Conservation (phyloP, 2,797 vertebrate species). For the Lateolabrax maculatus region DNA sequence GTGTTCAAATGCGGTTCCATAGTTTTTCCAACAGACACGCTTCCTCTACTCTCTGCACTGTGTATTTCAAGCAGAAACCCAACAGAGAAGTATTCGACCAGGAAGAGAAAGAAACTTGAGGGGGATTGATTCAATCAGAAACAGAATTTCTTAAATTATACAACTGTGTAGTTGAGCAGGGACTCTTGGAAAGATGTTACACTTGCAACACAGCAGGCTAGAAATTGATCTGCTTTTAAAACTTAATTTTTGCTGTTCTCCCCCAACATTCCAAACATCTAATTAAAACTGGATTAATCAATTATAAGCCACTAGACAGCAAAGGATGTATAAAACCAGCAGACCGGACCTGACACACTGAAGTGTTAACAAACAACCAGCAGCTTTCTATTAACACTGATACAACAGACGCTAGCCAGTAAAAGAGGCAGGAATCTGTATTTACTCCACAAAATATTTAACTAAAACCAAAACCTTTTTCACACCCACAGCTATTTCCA, state of each 20-base stretch:
- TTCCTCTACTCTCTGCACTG: neutral
- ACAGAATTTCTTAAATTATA: slow-evolving; percentile 3
- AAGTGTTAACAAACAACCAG: neutral
- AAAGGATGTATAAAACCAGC: neutral
- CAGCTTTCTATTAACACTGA: neutral
- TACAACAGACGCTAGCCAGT: neutral
- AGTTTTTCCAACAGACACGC: neutral
- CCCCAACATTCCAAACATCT: neutral
- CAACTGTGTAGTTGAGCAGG: neutral
- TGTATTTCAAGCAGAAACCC: neutral
- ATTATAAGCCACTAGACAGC: neutral
- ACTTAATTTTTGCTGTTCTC: neutral
- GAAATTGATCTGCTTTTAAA: slow-evolving; percentile 2
- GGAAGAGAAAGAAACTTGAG: neutral
- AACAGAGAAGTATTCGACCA: neutral
- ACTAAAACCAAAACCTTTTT: neutral
- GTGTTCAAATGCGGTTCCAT: neutral
- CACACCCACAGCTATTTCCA: slow-evolving; percentile 83
- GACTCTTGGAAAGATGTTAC: slow-evolving; percentile 1
- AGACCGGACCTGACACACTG: neutral
- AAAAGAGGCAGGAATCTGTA: neutral
- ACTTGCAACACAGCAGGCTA: neutral
- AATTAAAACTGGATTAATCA: neutral
- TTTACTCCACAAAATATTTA: neutral
- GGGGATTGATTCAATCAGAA: neutral